Conservation (phyloP, 2,888 invertebrate genomes). For the Lasius platythorax region DNA sequence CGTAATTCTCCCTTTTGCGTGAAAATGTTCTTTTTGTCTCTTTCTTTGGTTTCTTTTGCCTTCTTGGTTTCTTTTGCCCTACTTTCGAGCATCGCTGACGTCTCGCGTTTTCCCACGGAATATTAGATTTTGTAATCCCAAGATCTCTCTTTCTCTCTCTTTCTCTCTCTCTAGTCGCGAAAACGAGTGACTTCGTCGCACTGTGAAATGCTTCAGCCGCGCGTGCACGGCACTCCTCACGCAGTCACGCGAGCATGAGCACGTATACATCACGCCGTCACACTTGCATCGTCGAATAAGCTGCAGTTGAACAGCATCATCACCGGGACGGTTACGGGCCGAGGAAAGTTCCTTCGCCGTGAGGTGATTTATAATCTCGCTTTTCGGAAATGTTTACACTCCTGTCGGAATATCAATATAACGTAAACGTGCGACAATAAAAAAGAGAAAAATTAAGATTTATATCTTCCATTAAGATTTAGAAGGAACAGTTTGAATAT, state of each 20-base stretch:
- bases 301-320: conserved; percentile 50
- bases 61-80: conserved; percentile 31
- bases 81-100: conserved; percentile 37
- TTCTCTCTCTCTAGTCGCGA: not conserved
- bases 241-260: conserved; percentile 70
- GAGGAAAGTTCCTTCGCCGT: conserved; percentile 35
- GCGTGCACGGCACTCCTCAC: conserved; percentile 63
- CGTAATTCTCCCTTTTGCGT: conserved; percentile 9
- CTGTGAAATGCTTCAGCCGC: not conserved
- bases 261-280: conserved; percentile 65
- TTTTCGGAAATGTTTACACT: conserved; percentile 12
- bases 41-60: not conserved
- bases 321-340: conserved; percentile 43
- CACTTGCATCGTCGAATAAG: conserved; percentile 58
- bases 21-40: conserved; percentile 15
- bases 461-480: not conserved
- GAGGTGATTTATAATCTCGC: conserved; percentile 7
- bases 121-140: conserved; percentile 49
- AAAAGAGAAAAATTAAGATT: too few relatives aligned
- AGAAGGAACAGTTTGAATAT: not conserved
- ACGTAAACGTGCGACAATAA: not conserved
- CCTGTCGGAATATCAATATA: not conserved
- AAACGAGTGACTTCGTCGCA: not conserved
- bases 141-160: conserved; percentile 41
- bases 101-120: conserved; percentile 41